Conservation (phyloP, 2,113 vertebrate species). For the Eulemur macaco region DNA sequence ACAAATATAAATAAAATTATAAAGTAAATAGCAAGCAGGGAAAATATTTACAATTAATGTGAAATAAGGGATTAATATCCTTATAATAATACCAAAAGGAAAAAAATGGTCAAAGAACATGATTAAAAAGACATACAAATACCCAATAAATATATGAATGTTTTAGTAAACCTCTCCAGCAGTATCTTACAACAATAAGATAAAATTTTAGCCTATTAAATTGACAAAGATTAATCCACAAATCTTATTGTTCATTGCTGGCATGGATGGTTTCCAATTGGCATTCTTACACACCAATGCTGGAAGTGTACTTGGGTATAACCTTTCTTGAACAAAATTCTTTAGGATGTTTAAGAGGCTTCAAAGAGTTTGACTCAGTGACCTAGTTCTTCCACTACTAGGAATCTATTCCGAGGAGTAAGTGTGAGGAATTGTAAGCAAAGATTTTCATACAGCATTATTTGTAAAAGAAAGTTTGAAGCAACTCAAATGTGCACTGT, state of each 20-base stretch:
- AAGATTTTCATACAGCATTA: conserved; percentile 40
- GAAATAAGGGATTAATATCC: not conserved
- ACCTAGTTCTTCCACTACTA: conserved; percentile 19
- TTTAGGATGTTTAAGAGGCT: conserved; percentile 10
- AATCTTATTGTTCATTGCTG: not conserved
- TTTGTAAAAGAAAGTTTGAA: conserved; percentile 25
- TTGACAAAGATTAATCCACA: not conserved
- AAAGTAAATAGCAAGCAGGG: not conserved
- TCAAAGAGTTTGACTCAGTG: not conserved
- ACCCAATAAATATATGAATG: not conserved
- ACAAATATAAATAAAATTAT: conserved; percentile 34
- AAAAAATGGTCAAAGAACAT: not conserved
- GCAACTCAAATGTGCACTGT: not conserved
- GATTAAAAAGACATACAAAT: conserved; percentile 24
- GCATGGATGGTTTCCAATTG: not conserved
- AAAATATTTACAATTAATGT: conserved; percentile 9
- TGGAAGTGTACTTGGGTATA: not conserved
- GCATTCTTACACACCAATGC: not conserved
- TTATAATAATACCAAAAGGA: not conserved
- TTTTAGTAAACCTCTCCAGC: not conserved
- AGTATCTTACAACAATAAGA: not conserved
- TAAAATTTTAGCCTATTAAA: not conserved
- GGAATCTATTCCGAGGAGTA: not conserved
- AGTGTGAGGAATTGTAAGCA: not conserved
- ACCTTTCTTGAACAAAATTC: not conserved